A percentile compares a stretch with the other conserved stretches of the same genome.
These are phyloP conservation scores for Aphrocallistes beatrix DNA, from an alignment of 37 sponge, comb jelly and placozoan genomes.

Conservation along the genomic window DNA sequence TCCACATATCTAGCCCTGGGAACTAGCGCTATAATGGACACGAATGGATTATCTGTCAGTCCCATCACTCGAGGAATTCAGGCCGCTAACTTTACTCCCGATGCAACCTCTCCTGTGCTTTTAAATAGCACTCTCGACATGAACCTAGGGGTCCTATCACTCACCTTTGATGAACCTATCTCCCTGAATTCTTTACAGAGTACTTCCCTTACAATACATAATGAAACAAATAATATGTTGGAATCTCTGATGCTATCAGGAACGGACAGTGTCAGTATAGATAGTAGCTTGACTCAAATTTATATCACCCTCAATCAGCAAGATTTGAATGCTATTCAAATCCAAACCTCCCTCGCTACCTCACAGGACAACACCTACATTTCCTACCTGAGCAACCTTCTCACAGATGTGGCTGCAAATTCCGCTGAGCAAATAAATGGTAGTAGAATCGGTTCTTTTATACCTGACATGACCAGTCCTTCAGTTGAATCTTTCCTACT, in stretches of 20 bases:
- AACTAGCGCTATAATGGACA: constrained; percentile 34
- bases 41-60: constrained; percentile 11
- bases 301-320: background rate
- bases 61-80: background rate
- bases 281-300: constrained; percentile 18
- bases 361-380: constrained; percentile 31
- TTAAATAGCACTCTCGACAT: constrained; percentile 49
- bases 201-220: constrained; percentile 25
- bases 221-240: constrained; percentile 1
- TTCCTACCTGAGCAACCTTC: constrained; percentile 36
- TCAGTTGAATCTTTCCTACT: constrained; percentile 26
- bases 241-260: background rate
- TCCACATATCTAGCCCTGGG: constrained; percentile 32
- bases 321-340: constrained; percentile 61
- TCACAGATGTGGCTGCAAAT: constrained; percentile 28
- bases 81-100: constrained; percentile 41
- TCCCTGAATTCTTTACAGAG: constrained; percentile 23
- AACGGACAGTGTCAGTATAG: background rate
- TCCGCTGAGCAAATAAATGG: background rate
- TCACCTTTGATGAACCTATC: constrained; percentile 62
- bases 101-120: constrained; percentile 43
- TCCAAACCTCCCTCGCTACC: constrained; percentile 26
- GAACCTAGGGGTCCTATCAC: constrained; percentile 31
- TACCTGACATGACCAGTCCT: constrained; percentile 45
- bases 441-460: background rate